A percentile compares a stretch with the other conserved stretches of the same genome.
Evolutionary conservation across 1,140 invertebrate genomes (phyloP).

Genomic region (Psilanteris sp.): DNA sequence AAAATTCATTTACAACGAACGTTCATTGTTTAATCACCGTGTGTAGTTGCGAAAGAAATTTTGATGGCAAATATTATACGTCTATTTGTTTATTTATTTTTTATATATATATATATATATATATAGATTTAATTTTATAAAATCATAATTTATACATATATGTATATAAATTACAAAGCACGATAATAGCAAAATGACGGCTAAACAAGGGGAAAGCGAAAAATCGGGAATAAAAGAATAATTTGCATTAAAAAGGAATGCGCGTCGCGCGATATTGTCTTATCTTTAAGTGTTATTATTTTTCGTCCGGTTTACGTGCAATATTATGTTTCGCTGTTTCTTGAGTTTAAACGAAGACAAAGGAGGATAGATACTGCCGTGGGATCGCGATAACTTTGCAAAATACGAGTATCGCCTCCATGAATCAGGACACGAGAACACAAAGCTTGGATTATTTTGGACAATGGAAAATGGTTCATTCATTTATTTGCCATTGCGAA

Average conservation of each 20-base stretch:
- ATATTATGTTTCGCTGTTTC: constrained; percentile 54
- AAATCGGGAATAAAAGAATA: constrained; percentile 24
- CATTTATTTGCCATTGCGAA: constrained; percentile 3
- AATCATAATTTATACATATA: neutral
- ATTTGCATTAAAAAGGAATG: constrained; percentile 33
- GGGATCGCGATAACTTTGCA: constrained; percentile 56
- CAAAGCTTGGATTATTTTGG: constrained; percentile 41
- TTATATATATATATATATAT: too few species aligned
- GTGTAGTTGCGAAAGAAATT: constrained; percentile 14
- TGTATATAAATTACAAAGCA: neutral
- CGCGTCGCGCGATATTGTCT: constrained; percentile 16
- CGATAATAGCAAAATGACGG: neutral
- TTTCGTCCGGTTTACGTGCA: constrained; percentile 33
- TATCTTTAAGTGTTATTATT: constrained; percentile 41
- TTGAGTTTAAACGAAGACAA: constrained; percentile 58
- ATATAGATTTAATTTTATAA: too few species aligned
- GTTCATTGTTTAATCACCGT: constrained; percentile 25
- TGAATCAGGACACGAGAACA: constrained; percentile 51
- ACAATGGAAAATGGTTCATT: constrained; percentile 4
- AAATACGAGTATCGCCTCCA: constrained; percentile 55
- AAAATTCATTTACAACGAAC: constrained; percentile 21
- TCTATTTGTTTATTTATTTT: too few species aligned
- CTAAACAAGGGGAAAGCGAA: neutral
- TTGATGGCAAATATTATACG: constrained; percentile 2
- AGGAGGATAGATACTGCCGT: constrained; percentile 40